Evolutionary conservation across 2,888 invertebrate species (phyloP).

Genomic region (Eupithecia pulchellata): DNA sequence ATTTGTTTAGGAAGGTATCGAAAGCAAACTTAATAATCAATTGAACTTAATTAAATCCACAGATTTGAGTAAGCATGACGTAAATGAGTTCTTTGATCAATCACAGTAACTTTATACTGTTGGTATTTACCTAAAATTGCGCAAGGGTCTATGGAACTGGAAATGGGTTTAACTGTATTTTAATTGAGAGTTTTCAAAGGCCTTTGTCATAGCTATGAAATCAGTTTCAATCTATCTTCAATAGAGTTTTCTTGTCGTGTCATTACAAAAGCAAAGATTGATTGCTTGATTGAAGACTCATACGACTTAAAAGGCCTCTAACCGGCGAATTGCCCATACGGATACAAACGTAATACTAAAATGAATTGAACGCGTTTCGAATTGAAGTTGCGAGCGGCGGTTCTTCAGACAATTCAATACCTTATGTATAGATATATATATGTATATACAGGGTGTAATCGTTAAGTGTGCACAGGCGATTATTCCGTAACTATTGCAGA

Average conservation of each 20-base stretch:
- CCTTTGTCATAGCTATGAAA: background rate
- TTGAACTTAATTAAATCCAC: conserved; percentile 17
- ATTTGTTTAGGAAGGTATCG: conserved; percentile 17
- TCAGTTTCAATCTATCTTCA: background rate
- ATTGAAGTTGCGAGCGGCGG: no score
- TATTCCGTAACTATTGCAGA: no score
- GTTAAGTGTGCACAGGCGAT: no score
- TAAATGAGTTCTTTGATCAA: conserved; percentile 35
- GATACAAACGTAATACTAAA: no score
- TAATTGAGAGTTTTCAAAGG: background rate
- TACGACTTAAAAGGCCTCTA: no score
- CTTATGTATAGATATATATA: no score
- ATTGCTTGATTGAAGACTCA: no score
- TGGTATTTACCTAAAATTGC: background rate
- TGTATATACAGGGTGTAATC: no score
- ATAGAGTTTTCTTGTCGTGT: background rate
- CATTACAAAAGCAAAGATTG: background rate
- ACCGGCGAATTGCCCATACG: no score
- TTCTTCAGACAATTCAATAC: no score
- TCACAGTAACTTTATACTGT: conserved; percentile 9
- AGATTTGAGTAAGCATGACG: conserved; percentile 23
- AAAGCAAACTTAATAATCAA: conserved; percentile 21
- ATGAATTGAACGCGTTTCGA: no score
- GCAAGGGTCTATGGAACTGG: conserved; percentile 7
- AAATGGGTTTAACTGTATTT: background rate